Conservation (phyloP, 2,113 vertebrate genomes). For the Eurystomus gularis region DNA sequence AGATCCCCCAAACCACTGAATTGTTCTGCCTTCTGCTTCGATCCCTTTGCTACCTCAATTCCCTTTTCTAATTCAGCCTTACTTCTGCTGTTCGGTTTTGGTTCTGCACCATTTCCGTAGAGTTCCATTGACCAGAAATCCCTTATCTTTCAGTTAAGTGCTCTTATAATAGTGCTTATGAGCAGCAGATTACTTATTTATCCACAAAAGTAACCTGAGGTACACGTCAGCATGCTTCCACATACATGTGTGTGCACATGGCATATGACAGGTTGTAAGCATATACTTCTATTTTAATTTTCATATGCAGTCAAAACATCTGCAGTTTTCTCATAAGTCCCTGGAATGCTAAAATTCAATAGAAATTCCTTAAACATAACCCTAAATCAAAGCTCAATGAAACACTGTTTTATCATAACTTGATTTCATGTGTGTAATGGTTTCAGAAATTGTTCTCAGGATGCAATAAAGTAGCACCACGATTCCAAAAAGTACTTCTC, state of each 20-base stretch:
- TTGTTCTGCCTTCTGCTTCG: not conserved
- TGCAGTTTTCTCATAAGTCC: not conserved
- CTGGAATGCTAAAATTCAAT: not conserved
- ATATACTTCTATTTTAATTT: not conserved
- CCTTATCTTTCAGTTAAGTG: not conserved
- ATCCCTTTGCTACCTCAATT: not conserved
- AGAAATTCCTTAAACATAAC: not conserved
- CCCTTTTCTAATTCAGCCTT: not conserved
- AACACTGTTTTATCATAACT: not conserved
- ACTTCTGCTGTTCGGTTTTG: not conserved
- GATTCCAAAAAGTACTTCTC: not conserved
- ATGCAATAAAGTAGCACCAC: not conserved
- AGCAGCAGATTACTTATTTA: not conserved
- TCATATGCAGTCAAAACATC: not conserved
- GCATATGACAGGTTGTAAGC: not conserved
- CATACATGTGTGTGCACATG: not conserved
- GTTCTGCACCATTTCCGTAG: not conserved
- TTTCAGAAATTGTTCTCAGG: not conserved
- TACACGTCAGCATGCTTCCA: not conserved
- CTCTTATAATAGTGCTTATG: not conserved
- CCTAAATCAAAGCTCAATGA: not conserved
- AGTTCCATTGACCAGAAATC: not conserved
- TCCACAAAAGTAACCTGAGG: not conserved
- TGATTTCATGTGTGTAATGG: not conserved
- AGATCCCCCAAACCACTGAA: not conserved